Evolutionary conservation across 2,888 invertebrate genomes (phyloP).

Genomic region (Exocentrus adspersus): DNA sequence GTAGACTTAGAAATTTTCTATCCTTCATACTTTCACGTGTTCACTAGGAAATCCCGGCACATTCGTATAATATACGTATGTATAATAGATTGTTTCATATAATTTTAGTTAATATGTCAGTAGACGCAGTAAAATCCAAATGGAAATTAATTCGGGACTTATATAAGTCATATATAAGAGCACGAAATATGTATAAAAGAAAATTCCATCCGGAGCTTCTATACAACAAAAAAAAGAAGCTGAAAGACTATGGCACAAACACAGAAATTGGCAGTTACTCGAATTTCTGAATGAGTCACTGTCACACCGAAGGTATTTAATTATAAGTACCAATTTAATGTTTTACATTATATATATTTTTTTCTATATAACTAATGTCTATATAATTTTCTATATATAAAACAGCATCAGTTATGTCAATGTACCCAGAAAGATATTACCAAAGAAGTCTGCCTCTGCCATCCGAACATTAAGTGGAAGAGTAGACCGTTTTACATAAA

Average conservation of each 20-base stretch:
- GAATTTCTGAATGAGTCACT: constrained; percentile 21
- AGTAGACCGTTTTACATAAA: too few species aligned
- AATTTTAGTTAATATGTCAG: constrained; percentile 18
- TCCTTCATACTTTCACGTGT: not conserved
- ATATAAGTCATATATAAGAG: constrained; percentile 23
- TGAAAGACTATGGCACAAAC: constrained; percentile 10
- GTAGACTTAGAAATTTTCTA: too few species aligned
- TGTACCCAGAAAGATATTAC: too few species aligned
- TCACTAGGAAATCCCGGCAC: not conserved
- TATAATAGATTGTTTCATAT: not conserved
- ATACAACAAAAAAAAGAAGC: constrained; percentile 22
- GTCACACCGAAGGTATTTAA: constrained; percentile 14
- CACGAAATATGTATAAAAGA: constrained; percentile 20
- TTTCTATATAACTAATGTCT: too few species aligned
- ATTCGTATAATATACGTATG: too few species aligned
- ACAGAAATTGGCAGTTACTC: constrained; percentile 25
- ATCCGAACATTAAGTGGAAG: too few species aligned
- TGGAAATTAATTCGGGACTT: constrained; percentile 28
- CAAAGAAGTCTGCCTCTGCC: too few species aligned
- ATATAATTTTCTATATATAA: too few species aligned
- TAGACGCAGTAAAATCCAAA: constrained; percentile 17
- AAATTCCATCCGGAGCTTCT: constrained; percentile 28
- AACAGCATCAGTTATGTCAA: too few species aligned
- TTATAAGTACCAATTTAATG: too few species aligned
- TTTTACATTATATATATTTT: too few species aligned